Evolutionary conservation across 2,797 vertebrate species (phyloP).

Genomic region (Danio albolineatus): DNA sequence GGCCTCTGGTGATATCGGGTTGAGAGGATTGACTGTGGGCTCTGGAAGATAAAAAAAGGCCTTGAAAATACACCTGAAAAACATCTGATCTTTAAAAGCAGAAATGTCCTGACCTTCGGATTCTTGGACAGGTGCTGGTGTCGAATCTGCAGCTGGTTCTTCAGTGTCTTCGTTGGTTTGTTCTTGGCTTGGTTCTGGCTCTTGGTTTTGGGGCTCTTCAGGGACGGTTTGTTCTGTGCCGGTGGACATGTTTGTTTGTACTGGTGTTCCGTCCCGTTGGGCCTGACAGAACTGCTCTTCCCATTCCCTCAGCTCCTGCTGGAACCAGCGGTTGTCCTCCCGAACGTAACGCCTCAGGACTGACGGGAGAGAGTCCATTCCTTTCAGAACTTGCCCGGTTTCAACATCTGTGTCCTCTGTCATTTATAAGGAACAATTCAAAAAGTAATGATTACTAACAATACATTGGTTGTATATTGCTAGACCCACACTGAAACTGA

Average conservation of each 20-base stretch:
- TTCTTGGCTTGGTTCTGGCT: conserved; percentile 51
- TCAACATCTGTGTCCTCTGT: conserved; percentile 80
- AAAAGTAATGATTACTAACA: neutral
- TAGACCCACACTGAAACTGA: too few relatives aligned
- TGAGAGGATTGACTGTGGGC: conserved; percentile 38
- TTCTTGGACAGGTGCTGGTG: conserved; percentile 49
- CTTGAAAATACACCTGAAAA: conserved; percentile 21
- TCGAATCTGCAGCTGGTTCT: conserved; percentile 11
- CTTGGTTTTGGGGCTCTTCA: conserved; percentile 65
- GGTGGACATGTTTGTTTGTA: conserved; percentile 28
- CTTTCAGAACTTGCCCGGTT: conserved; percentile 78
- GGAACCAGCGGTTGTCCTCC: conserved; percentile 91
- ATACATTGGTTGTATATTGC: neutral
- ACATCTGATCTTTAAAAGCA: conserved; percentile 5
- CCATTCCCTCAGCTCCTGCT: conserved; percentile 92
- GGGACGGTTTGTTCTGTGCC: conserved; percentile 52
- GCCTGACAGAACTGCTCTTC: conserved; percentile 91
- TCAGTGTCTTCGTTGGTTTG: conserved; percentile 16
- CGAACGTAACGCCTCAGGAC: conserved; percentile 85
- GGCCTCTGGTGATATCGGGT: conserved; percentile 69
- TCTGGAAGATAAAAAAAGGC: conserved; percentile 66
- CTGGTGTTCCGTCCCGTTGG: conserved; percentile 80
- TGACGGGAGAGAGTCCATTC: conserved; percentile 83
- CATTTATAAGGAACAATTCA: neutral
- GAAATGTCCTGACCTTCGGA: conserved; percentile 63